A percentile compares a stretch with the other conserved stretches of the same genome.
Evolutionary conservation across 2,797 vertebrate genomes (phyloP).

Genomic region (Enteromius mattozi): DNA sequence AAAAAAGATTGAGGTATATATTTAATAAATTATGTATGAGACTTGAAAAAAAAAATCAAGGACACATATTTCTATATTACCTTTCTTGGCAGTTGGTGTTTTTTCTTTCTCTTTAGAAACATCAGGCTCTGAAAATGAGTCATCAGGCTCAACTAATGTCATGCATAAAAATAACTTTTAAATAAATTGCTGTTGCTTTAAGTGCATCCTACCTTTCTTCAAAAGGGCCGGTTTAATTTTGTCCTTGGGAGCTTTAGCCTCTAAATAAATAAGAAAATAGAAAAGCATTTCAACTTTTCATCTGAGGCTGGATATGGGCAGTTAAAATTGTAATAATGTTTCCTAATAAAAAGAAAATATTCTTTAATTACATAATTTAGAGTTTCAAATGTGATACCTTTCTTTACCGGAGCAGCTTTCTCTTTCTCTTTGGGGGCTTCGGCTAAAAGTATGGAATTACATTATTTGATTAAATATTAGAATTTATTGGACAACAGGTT

Average conservation of each 20-base stretch:
- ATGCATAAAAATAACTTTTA: background rate
- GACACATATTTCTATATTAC: background rate
- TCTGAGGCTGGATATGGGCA: background rate
- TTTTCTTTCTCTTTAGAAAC: slow-evolving; percentile 20
- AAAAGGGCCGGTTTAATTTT: slow-evolving; percentile 9
- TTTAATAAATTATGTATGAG: background rate
- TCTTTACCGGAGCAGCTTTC: background rate
- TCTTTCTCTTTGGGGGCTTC: background rate
- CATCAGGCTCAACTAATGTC: background rate
- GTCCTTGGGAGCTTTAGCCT: background rate
- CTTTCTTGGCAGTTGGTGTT: slow-evolving; percentile 11
- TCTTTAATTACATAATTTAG: background rate
- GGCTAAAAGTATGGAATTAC: background rate
- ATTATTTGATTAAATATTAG: background rate
- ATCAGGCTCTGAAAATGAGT: slow-evolving; percentile 27
- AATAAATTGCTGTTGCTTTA: background rate
- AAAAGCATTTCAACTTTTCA: background rate
- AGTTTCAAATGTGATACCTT: slow-evolving; percentile 19
- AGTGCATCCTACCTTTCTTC: slow-evolving; percentile 23
- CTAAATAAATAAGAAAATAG: slow-evolving; percentile 1
- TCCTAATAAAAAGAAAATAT: background rate
- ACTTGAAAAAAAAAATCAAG: background rate
- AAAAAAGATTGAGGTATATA: background rate
- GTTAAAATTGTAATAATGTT: background rate
- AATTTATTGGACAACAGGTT: background rate